Evolutionary conservation across 1,140 invertebrate species (phyloP), one percentile per base, ranked within the genome.

Genomic region (Pararge aegeria): DNA sequence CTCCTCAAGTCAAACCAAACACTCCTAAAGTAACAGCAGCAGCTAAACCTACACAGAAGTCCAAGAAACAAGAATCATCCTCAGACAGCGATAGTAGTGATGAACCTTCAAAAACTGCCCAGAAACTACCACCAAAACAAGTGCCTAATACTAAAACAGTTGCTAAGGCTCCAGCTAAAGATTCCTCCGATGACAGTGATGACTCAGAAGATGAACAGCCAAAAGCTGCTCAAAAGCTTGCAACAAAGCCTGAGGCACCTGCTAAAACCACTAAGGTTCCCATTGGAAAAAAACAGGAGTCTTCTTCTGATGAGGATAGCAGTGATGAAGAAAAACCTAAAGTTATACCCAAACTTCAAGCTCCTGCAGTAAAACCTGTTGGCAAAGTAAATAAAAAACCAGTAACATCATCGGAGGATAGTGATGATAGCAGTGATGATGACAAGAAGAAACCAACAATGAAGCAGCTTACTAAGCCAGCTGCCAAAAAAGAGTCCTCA

Each of bases 381-480:
- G 46, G 27, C 9, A 68, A 68, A 48, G 18, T 46, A 52, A 69
- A 54, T 49, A 70, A 69, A 50, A 70, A 69, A 65, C 16, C 59
- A 49, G 54, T 70, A 27, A 66, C 70, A 13, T 75, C 73, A 49
- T 70, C 69, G 20, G 65, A 70, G 34, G 68, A 70, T 15, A 66
- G 63, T 68, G 70, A 72, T 56, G 70, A 72, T 50, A 68, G 61
- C 21, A 70, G 69, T 65, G 67, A 71, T 48, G 70, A 74, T 61
- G 67, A 76, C 30, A 74, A 70, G 49, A 62, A 69, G 0, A 65
- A 74, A 59, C 29, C 61, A 15, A 29, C 42, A 29, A 57, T 55
- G 21, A 73, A 65, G 18, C 19, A 34, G 46, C 40, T 38, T 37
- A 18, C 60, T 15, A 57, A 66, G 63, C 61, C 56, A 55, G 58